phyloP scores from a whole-genome alignment of 1,140 invertebrate genomes.

The Neodiprion fabricii region DNA sequence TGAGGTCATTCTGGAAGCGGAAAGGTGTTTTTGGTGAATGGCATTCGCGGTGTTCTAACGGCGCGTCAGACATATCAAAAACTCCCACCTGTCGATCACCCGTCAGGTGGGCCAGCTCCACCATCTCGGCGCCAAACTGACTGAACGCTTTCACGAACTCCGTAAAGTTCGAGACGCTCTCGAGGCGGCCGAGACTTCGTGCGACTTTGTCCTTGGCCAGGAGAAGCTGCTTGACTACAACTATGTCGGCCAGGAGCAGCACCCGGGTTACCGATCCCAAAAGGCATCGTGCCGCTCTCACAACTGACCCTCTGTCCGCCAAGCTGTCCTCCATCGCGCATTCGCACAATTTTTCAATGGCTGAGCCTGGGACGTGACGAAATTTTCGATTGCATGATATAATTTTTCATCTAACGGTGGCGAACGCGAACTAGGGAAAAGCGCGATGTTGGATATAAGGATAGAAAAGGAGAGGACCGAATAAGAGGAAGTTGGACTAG shows the following conservation, averaged over 20 bases:
- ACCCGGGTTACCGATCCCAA: slow-evolving; percentile 95
- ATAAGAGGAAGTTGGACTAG: no score
- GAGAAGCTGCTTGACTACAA: slow-evolving; percentile 96
- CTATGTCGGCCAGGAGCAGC: slow-evolving; percentile 96
- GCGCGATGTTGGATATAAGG: no score
- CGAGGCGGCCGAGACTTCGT: slow-evolving; percentile 83
- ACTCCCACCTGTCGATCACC: slow-evolving; percentile 64
- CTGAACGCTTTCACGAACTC: slow-evolving; percentile 99
- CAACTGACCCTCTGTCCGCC: slow-evolving; percentile 78
- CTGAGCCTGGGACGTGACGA: slow-evolving; percentile 70
- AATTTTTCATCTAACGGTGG: no score
- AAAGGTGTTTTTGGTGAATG: slow-evolving; percentile 10
- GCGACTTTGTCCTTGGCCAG: slow-evolving; percentile 95
- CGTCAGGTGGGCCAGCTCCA: slow-evolving; percentile 94
- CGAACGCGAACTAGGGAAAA: no score
- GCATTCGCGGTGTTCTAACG: not conserved
- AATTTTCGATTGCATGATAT: slow-evolving; percentile 6
- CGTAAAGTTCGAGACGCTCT: slow-evolving; percentile 95
- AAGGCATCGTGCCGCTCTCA: slow-evolving; percentile 90
- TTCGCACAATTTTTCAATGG: slow-evolving; percentile 89
- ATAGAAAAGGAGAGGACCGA: no score
- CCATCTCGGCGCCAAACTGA: slow-evolving; percentile 98
- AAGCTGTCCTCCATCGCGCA: slow-evolving; percentile 72
- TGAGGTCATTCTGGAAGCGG: slow-evolving; percentile 79
- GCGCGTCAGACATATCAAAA: not conserved